A percentile compares a stretch with the other conserved stretches of the same genome.
phyloP scores from a whole-genome alignment of 1,140 invertebrate genomes.

The Holcopasites calliopsidis region DNA sequence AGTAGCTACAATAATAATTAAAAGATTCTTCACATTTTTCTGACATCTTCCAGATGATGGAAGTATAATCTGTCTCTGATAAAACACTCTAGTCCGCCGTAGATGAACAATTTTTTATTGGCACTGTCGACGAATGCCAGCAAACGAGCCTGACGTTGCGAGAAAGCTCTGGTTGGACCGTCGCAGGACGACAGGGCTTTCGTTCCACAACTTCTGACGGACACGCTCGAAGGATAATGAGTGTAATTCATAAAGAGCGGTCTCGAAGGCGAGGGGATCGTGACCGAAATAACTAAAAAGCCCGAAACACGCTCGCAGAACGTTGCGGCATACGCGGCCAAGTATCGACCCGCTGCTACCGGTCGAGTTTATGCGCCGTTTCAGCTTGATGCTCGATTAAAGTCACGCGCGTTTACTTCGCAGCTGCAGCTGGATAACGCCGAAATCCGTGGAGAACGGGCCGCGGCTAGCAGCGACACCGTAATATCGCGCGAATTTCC shows the following conservation, averaged over 20 bases:
- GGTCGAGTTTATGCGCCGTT: conserved; percentile 43
- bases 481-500: conserved; percentile 14
- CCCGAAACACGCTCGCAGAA: conserved; percentile 18
- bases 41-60: too few species aligned
- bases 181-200: not conserved
- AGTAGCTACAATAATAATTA: too few species aligned
- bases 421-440: conserved; percentile 39
- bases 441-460: conserved; percentile 35
- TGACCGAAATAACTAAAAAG: conserved; percentile 39
- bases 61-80: too few species aligned
- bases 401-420: conserved; percentile 48
- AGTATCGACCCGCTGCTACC: conserved; percentile 18
- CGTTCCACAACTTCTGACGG: conserved; percentile 13
- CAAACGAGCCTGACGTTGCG: conserved; percentile 1
- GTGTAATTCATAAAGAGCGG: conserved; percentile 27
- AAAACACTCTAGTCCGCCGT: too few species aligned
- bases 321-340: not conserved
- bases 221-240: conserved; percentile 35
- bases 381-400: conserved; percentile 53
- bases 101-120: too few species aligned
- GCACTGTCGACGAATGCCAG: not conserved
- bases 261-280: not conserved
- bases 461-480: not conserved
- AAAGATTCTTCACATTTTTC: too few species aligned
- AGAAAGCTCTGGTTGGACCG: not conserved